Evolutionary conservation across 2,888 invertebrate species (phyloP), one percentile per base, ranked within the genome.

Genomic region (Drosophila imparisetae): DNA sequence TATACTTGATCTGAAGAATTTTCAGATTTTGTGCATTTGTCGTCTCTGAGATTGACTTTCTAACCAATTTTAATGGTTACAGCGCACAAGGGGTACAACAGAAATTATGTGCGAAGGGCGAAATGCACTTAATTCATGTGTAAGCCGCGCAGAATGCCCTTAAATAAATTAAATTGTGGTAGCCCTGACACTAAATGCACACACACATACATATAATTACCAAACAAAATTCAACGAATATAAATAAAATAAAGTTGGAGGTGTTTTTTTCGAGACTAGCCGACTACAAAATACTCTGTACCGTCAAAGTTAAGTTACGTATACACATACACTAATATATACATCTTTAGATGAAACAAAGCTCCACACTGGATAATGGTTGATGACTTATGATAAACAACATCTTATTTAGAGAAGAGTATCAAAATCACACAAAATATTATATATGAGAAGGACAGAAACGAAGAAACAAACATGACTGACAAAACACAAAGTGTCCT

Each of bases 131-230:
- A 81, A 79, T 81, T 83, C 75, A 86, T 81, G 86, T 86, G 85
- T 78, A 65, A 60, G 67, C 66, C 62, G 53, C 48, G 40, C 69
- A 71, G 74, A 78, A 83, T 72, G 73, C 73, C 90, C 88, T 86
- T 87, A 89, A 87, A 81, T 87, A 86, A 89, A 86, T 86, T 85
- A 89, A 86, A 86, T 77, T 79, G 90, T 75, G 85, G 75, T 79
- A 78, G 70, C 86, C 86, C 81, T 87, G 85, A 78, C 80, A 82
- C 82, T 85, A 80, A 81, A 80, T 64, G 59, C 68, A 66, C 45
- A 49, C 48, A 53, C 21, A 34, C 11, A 34, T 2, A 34, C 13
- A 21, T 15, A 36, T 10, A 8, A 2, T 7, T 13, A 27, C 55
- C 50, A 40, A 50, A 18, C n/a, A n/a, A 27, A n/a, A 36, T 11